phyloP scores from a whole-genome alignment of 2,113 vertebrate species.

The Lepus europaeus region DNA sequence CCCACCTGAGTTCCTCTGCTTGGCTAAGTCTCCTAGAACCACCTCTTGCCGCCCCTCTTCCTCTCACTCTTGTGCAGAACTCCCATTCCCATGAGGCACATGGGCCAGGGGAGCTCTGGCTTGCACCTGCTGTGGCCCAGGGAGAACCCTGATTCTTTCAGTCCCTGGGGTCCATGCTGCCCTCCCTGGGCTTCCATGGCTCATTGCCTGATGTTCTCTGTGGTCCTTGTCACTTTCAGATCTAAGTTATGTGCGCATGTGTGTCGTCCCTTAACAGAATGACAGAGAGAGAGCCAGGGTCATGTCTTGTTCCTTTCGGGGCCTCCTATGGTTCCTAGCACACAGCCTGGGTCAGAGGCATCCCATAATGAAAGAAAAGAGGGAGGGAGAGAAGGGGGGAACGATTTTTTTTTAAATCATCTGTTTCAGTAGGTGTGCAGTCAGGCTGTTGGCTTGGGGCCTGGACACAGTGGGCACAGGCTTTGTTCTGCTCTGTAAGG shows the following conservation, averaged over 20 bases:
- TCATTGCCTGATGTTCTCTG: background rate
- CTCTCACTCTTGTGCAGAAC: background rate
- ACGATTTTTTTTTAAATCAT: background rate
- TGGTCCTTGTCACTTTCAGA: background rate
- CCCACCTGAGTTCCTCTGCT: background rate
- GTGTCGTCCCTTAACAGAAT: background rate
- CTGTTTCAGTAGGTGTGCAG: background rate
- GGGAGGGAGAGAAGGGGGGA: background rate
- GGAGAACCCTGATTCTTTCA: background rate
- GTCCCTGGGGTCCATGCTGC: background rate
- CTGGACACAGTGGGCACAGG: too few species aligned
- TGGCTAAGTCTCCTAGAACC: background rate
- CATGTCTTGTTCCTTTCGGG: background rate
- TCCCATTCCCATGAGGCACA: background rate
- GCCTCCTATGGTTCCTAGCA: background rate
- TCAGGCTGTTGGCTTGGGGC: background rate
- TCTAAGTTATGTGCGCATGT: background rate
- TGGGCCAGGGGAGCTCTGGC: background rate
- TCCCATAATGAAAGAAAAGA: background rate
- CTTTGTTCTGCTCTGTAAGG: background rate
- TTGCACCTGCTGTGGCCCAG: too few species aligned
- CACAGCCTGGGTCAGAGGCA: background rate
- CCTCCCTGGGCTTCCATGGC: background rate
- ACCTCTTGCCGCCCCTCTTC: rapidly evolving
- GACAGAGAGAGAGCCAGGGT: background rate